Percentiles rank a stretch among this genome's conserved stretches.
phyloP scores from a whole-genome alignment of 2,797 vertebrate species.

The Gobionotothen gibberifrons region DNA sequence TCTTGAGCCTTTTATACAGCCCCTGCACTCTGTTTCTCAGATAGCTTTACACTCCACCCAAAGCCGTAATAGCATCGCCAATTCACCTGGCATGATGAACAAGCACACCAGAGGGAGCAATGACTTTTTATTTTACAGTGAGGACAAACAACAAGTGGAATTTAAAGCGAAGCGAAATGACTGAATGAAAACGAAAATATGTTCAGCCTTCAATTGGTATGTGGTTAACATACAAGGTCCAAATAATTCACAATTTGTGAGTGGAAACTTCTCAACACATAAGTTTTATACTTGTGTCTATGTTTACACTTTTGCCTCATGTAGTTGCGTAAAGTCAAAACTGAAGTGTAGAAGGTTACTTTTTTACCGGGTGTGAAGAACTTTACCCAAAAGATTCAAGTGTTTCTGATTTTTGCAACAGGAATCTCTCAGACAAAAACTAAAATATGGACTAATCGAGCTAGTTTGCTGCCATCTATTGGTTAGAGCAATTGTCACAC shows the following conservation, averaged over 20 bases:
- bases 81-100: conserved; percentile 13
- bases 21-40: neutral
- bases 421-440: neutral
- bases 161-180: neutral
- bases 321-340: neutral
- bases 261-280: neutral
- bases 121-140: neutral
- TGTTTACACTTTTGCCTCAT: neutral
- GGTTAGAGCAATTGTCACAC: neutral
- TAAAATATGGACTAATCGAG: neutral
- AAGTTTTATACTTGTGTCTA: no score
- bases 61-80: conserved; percentile 3
- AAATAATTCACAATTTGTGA: neutral
- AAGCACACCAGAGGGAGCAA: neutral
- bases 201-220: neutral
- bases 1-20: conserved; percentile 11
- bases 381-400: neutral
- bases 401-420: neutral
- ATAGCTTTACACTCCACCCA: conserved; percentile 6
- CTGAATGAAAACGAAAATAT: no score
- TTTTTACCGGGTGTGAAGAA: neutral
- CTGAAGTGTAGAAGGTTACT: neutral
- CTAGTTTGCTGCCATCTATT: conserved; percentile 19
- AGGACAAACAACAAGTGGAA: neutral
- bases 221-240: neutral